Evolutionary conservation across 2,888 invertebrate genomes (phyloP).

Genomic region (Incurvaria masculella): DNA sequence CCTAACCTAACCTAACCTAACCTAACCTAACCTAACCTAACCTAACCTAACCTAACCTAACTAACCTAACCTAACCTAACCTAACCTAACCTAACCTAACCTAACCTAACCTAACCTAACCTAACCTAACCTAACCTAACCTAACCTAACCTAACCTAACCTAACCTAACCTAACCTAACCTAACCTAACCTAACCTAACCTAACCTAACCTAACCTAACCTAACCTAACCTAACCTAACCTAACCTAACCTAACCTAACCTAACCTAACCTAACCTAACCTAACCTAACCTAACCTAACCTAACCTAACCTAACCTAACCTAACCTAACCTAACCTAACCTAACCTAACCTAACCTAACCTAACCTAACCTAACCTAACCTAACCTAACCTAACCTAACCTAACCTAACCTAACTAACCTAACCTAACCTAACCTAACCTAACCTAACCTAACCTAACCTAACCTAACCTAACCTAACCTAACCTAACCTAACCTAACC

Average conservation of each 20-base stretch:
- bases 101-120: slow-evolving; percentile 3
- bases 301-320: slow-evolving; percentile 1
- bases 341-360: slow-evolving; percentile 1
- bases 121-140: slow-evolving; percentile 3
- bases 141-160: slow-evolving; percentile 3
- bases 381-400: slow-evolving; percentile 1
- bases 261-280: not conserved
- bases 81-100: slow-evolving; percentile 3
- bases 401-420: slow-evolving; percentile 3
- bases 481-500: slow-evolving; percentile 8
- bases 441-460: slow-evolving; percentile 8
- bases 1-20: slow-evolving; percentile 8
- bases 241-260: slow-evolving; percentile 4
- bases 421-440: slow-evolving; percentile 8
- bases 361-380: slow-evolving; percentile 1
- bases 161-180: slow-evolving; percentile 3
- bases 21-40: slow-evolving; percentile 7
- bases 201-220: slow-evolving; percentile 4
- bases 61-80: slow-evolving; percentile 3
- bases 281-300: not conserved
- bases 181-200: slow-evolving; percentile 3
- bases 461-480: slow-evolving; percentile 8
- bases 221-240: slow-evolving; percentile 4
- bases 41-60: slow-evolving; percentile 4
- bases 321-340: slow-evolving; percentile 1